Percentiles rank a stretch among this genome's conserved stretches.
Conservation (phyloP, 2,113 vertebrate genomes). For the Mus musculus region GRCm39 chr10:9142001-9142500, state of each 20-base stretch:
- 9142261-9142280: background rate
- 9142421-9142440: background rate
- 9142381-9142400: background rate
- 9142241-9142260: conserved; percentile 2
- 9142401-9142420: background rate
- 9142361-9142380: background rate
- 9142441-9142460: background rate
- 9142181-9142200: background rate
- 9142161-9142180: background rate
- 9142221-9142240: conserved; percentile 37
- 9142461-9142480: background rate
- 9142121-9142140: conserved; percentile 51
- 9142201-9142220: conserved; percentile 27
- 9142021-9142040: conserved; percentile 37
- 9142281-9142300: background rate
- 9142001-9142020: conserved; percentile 46
- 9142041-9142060: conserved; percentile 86
- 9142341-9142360: background rate
- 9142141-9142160: background rate
- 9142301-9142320: background rate
- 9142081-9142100: conserved; percentile 86
- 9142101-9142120: conserved; percentile 84
- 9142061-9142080: conserved; percentile 67
- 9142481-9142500: background rate
- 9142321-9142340: conserved; percentile 22